These are phyloP conservation scores for Balanococcus diminutus DNA, from an alignment of 2,888 invertebrate species.

Conservation along the genomic window DNA sequence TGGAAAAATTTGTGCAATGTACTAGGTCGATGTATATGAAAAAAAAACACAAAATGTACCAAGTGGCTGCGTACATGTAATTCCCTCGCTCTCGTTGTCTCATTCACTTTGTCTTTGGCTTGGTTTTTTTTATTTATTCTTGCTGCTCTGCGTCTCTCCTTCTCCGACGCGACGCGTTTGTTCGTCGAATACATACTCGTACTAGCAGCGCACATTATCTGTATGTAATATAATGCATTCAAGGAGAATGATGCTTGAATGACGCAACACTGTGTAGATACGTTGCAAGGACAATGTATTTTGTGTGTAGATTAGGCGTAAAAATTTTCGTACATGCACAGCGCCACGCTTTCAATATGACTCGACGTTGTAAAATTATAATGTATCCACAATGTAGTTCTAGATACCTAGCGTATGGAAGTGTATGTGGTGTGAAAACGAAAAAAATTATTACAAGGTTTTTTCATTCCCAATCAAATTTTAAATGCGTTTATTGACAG, in stretches of 20 bases:
- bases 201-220: neutral
- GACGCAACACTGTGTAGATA: conserved; percentile 6
- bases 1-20: conserved; percentile 11
- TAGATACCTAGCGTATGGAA: neutral
- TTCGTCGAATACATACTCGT: neutral
- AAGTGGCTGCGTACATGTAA: neutral
- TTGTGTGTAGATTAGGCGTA: conserved; percentile 36
- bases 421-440: neutral
- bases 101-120: neutral
- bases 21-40: neutral
- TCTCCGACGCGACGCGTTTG: neutral
- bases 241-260: conserved; percentile 42
- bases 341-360: conserved; percentile 14
- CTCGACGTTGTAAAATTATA: conserved; percentile 14
- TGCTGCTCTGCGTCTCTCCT: neutral
- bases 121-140: neutral
- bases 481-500: neutral
- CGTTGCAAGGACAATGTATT: conserved; percentile 42
- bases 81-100: neutral
- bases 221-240: conserved; percentile 43
- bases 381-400: neutral
- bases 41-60: neutral
- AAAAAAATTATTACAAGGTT: conserved; percentile 16
- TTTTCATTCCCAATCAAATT: neutral
- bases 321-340: conserved; percentile 23